These are phyloP conservation scores for Dryobota labecula DNA, from an alignment of 2,888 invertebrate species.

Conservation along the genomic window DNA sequence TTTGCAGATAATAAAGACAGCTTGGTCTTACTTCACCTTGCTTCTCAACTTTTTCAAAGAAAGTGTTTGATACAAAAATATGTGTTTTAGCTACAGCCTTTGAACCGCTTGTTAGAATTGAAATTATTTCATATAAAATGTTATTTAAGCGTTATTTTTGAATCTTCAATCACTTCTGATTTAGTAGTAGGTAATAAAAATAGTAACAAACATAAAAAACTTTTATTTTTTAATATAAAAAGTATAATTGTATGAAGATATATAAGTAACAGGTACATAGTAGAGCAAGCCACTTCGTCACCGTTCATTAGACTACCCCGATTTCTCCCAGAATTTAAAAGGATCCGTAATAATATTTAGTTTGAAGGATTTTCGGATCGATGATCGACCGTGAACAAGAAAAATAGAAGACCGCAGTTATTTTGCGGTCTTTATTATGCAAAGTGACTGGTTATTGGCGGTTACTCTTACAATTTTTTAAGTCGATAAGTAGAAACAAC, in stretches of 20 bases:
- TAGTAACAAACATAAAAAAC: slow-evolving; percentile 20
- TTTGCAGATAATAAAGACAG: slow-evolving; percentile 73
- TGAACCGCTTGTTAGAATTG: neutral
- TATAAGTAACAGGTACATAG: slow-evolving; percentile 47
- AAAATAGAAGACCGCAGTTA: neutral
- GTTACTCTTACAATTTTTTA: slow-evolving; percentile 2
- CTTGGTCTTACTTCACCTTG: slow-evolving; percentile 76
- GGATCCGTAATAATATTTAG: neutral
- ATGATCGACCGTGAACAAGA: neutral
- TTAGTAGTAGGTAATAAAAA: slow-evolving; percentile 40
- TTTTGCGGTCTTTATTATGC: slow-evolving; percentile 7
- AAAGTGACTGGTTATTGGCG: neutral
- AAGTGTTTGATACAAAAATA: neutral
- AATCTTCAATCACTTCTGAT: neutral
- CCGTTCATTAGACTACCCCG: neutral
- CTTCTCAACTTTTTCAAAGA: slow-evolving; percentile 68
- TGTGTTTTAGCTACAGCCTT: neutral
- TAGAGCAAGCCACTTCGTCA: slow-evolving; percentile 2
- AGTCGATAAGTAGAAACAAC: slow-evolving; percentile 1
- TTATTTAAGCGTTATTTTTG: neutral
- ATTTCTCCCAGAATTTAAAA: neutral
- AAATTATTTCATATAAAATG: neutral
- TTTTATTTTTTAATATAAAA: slow-evolving; percentile 33
- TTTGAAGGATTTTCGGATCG: too few relatives aligned
- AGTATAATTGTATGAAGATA: slow-evolving; percentile 17